Conservation (phyloP, 1,140 invertebrate genomes). For the Ridgeia piscesae region DNA sequence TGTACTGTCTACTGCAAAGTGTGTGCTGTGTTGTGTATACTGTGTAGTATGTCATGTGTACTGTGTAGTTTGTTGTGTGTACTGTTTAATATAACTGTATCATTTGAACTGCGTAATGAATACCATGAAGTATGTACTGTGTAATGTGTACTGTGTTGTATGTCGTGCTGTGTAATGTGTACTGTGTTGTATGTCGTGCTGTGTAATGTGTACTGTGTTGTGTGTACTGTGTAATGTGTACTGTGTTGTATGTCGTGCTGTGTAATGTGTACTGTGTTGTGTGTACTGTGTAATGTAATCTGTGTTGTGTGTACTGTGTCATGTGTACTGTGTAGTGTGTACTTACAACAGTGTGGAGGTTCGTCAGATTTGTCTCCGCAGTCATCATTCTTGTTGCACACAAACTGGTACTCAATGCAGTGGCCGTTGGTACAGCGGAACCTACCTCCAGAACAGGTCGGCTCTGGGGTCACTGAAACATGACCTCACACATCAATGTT, state of each 20-base stretch:
- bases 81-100: too few relatives aligned
- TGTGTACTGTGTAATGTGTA: background rate
- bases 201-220: background rate
- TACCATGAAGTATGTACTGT: too few relatives aligned
- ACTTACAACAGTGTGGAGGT: constrained; percentile 81
- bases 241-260: too few relatives aligned
- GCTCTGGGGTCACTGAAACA: constrained; percentile 40
- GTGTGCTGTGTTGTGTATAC: too few relatives aligned
- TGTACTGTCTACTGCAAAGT: too few relatives aligned
- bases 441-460: constrained; percentile 78
- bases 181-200: background rate
- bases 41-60: too few relatives aligned
- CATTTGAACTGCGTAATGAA: too few relatives aligned
- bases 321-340: background rate
- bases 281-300: too few relatives aligned
- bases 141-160: too few relatives aligned
- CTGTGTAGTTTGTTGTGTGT: too few relatives aligned
- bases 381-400: constrained; percentile 93
- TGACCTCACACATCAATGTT: background rate
- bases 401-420: constrained; percentile 81
- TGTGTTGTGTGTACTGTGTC: background rate
- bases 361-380: constrained; percentile 93
- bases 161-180: background rate
- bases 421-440: constrained; percentile 85
- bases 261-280: too few relatives aligned